A percentile compares a stretch with the other conserved stretches of the same genome.
phyloP scores from a whole-genome alignment of 2,113 vertebrate species.

The Gavia stellata region DNA sequence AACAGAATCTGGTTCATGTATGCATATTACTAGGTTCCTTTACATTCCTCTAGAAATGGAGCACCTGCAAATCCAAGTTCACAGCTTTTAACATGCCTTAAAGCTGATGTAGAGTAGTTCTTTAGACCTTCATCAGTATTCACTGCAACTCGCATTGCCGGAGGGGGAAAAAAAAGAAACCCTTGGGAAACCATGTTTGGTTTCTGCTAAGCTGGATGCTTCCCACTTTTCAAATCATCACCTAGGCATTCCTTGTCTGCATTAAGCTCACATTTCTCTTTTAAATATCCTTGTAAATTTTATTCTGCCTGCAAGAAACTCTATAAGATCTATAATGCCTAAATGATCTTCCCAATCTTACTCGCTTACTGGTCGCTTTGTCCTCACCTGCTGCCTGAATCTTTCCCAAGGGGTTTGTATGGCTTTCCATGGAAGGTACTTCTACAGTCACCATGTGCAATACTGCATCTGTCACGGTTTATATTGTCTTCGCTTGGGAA shows the following conservation, averaged over 20 bases:
- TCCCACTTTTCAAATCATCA: neutral
- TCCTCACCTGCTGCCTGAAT: neutral
- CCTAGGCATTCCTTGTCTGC: neutral
- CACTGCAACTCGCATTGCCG: neutral
- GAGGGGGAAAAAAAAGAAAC: neutral
- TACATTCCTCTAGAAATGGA: neutral
- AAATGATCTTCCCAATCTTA: neutral
- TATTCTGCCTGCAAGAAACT: neutral
- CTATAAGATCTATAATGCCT: neutral
- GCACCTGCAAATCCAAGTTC: neutral
- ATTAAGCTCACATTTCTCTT: neutral
- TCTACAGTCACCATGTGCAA: neutral
- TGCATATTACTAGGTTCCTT: neutral
- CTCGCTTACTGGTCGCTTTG: neutral
- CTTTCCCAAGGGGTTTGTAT: neutral
- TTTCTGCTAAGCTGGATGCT: neutral
- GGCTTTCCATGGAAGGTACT: neutral
- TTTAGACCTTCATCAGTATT: neutral
- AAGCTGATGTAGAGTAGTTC: neutral
- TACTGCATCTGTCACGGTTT: neutral
- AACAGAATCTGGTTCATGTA: neutral
- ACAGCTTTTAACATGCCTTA: neutral
- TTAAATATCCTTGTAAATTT: neutral
- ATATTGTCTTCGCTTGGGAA: neutral
- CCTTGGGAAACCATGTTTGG: neutral